Evolutionary conservation across 1,140 invertebrate species (phyloP).

Genomic region (Drosophila hydei): DNA sequence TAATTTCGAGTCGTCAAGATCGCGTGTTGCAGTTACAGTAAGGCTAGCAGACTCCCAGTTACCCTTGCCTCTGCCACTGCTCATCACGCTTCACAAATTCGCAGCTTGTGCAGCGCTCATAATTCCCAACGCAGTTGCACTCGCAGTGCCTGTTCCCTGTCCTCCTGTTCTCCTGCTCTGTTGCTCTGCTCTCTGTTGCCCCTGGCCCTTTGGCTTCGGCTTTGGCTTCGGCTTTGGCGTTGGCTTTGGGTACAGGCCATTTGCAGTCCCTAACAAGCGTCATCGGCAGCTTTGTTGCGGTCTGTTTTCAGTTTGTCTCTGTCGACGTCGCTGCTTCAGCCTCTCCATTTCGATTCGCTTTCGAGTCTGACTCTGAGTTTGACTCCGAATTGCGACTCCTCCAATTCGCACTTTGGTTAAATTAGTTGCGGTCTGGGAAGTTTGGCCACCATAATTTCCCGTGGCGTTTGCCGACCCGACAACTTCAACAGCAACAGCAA

Average conservation of each 20-base stretch:
- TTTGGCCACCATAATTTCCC: constrained; percentile 82
- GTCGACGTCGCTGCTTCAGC: constrained; percentile 30
- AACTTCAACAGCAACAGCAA: constrained; percentile 62
- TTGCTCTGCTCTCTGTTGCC: neutral
- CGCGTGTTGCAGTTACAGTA: constrained; percentile 70
- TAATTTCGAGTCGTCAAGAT: constrained; percentile 62
- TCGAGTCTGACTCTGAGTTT: constrained; percentile 48
- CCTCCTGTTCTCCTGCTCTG: neutral
- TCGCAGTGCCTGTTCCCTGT: neutral
- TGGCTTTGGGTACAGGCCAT: constrained; percentile 22
- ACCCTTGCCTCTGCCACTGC: constrained; percentile 20
- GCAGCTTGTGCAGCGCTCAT: constrained; percentile 75
- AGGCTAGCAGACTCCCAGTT: constrained; percentile 20
- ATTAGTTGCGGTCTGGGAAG: constrained; percentile 82
- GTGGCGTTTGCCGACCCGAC: constrained; percentile 80
- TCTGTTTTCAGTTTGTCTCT: constrained; percentile 66
- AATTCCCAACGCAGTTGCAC: constrained; percentile 57
- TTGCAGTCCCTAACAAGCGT: constrained; percentile 62
- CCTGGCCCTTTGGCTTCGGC: neutral
- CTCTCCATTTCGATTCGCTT: constrained; percentile 73
- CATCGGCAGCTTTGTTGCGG: constrained; percentile 77
- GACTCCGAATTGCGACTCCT: constrained; percentile 76
- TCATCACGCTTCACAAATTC: constrained; percentile 82
- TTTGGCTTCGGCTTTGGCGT: too few relatives aligned
- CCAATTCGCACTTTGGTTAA: constrained; percentile 83